A percentile compares a stretch with the other conserved stretches of the same genome.
phyloP scores from a whole-genome alignment of 2,113 vertebrate species.

The Corythornis vintsioides region DNA sequence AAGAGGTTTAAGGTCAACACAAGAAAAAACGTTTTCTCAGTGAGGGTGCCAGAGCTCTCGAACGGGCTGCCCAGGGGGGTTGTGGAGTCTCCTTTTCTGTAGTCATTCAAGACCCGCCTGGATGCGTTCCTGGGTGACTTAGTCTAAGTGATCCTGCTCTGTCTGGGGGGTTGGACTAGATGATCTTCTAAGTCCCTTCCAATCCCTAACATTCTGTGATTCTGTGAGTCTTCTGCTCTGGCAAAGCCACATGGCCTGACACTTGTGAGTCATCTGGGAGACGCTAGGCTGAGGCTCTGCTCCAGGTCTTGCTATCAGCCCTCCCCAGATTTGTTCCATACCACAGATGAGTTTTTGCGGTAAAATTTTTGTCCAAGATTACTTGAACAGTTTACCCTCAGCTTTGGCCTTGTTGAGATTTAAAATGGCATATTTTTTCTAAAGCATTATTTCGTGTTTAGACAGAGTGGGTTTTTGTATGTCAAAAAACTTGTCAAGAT shows the following conservation, averaged over 20 bases:
- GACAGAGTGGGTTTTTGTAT: accelerated
- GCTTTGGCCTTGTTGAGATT: neutral
- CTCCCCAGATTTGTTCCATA: neutral
- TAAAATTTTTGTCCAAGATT: neutral
- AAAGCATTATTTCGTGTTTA: neutral
- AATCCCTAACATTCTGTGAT: too few relatives aligned
- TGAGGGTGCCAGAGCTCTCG: too few relatives aligned
- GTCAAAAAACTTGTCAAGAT: neutral
- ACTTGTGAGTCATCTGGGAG: neutral
- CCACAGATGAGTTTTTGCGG: neutral
- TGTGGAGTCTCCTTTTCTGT: too few relatives aligned
- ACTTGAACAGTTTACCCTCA: neutral
- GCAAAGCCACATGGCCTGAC: neutral
- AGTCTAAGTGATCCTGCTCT: too few relatives aligned
- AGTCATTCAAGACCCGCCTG: too few relatives aligned
- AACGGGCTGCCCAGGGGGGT: too few relatives aligned
- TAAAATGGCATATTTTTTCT: neutral
- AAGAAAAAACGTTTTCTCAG: too few relatives aligned
- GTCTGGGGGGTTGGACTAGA: too few relatives aligned
- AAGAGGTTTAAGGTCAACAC: too few relatives aligned
- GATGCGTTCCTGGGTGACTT: too few relatives aligned
- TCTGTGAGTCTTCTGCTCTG: neutral
- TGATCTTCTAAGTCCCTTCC: too few relatives aligned
- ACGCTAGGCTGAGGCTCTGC: neutral
- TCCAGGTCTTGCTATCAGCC: neutral